A percentile compares a stretch with the other conserved stretches of the same genome.
These are phyloP conservation scores for Cistogaster globosa DNA, from an alignment of 2,888 invertebrate species.

Conservation along the genomic window DNA sequence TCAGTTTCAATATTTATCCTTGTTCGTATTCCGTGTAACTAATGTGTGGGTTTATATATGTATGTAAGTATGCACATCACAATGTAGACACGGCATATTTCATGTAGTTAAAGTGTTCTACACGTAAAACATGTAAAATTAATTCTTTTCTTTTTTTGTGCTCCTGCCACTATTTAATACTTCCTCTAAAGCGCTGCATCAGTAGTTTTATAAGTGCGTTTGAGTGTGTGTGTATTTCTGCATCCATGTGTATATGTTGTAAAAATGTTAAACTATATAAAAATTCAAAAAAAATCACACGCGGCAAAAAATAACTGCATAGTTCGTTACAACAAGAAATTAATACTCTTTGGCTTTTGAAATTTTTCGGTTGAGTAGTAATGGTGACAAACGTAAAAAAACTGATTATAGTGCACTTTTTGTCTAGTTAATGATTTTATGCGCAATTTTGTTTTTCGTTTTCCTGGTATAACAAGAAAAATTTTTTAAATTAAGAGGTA, in stretches of 20 bases:
- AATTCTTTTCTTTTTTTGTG: conserved; percentile 9
- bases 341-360: conserved; percentile 38
- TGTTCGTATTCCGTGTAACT: conserved; percentile 2
- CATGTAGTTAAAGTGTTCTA: conserved; percentile 22
- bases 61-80: conserved; percentile 5
- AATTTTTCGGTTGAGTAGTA: conserved; percentile 48
- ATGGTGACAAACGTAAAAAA: conserved; percentile 43
- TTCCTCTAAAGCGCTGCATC: conserved; percentile 53
- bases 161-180: conserved; percentile 34
- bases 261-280: conserved; percentile 31
- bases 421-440: conserved; percentile 20
- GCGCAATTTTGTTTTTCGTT: background rate
- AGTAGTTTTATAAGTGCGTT: conserved; percentile 56
- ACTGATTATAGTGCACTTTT: conserved; percentile 43
- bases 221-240: background rate
- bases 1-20: conserved; percentile 5
- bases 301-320: conserved; percentile 31
- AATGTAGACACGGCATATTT: conserved; percentile 21
- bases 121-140: conserved; percentile 52
- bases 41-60: background rate
- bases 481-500: conserved; percentile 38
- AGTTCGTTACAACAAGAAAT: conserved; percentile 31
- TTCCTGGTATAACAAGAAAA: conserved; percentile 9
- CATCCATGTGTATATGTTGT: background rate
- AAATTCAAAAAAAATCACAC: conserved; percentile 45